A percentile compares a stretch with the other conserved stretches of the same genome.
Evolutionary conservation across 2,113 vertebrate genomes (phyloP).

Genomic region (Leiothrix lutea): DNA sequence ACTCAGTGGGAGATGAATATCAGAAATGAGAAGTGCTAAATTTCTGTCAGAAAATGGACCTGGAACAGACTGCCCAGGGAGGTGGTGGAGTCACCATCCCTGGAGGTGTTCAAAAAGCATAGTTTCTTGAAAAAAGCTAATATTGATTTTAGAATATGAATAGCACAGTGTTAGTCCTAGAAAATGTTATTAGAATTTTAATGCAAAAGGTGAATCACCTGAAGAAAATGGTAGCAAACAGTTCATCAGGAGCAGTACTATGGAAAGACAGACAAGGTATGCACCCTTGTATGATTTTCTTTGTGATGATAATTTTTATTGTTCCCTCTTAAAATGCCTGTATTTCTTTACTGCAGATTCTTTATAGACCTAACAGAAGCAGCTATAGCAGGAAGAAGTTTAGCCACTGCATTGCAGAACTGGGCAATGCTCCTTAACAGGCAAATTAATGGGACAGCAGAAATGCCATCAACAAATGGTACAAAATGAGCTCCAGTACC

Average conservation of each 20-base stretch:
- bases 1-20: neutral
- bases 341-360: neutral
- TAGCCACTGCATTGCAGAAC: neutral
- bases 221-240: neutral
- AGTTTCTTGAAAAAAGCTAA: neutral
- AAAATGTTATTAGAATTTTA: neutral
- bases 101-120: neutral
- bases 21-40: neutral
- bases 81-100: neutral
- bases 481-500: slow-evolving; percentile 34
- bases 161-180: neutral
- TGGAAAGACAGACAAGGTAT: neutral
- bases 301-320: neutral
- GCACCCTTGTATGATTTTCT: neutral
- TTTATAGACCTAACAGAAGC: neutral
- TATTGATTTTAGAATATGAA: neutral
- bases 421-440: neutral
- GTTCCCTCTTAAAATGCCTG: neutral
- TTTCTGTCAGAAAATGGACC: neutral
- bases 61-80: neutral
- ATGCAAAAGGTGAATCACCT: neutral
- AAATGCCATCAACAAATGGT: slow-evolving; percentile 58
- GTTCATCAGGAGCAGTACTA: neutral
- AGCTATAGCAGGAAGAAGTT: neutral
- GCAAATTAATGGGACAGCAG: slow-evolving; percentile 58